A percentile compares a stretch with the other conserved stretches of the same genome.
These are phyloP conservation scores for Timandra comae DNA, from an alignment of 2,888 invertebrate species.

Conservation along the genomic window DNA sequence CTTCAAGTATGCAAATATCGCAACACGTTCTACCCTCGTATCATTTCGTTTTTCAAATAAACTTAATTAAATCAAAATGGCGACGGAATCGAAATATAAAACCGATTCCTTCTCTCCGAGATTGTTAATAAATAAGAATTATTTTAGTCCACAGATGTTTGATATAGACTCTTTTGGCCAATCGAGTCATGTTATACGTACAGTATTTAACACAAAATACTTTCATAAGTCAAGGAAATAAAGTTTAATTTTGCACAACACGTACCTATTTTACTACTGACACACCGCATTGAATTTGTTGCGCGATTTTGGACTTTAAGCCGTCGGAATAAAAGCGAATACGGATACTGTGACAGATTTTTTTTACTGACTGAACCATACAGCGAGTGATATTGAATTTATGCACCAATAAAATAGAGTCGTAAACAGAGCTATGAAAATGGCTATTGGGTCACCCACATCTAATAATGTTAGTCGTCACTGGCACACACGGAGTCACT, in stretches of 20 bases:
- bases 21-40: too few species aligned
- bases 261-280: too few species aligned
- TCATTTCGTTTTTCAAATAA: too few species aligned
- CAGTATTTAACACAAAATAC: too few species aligned
- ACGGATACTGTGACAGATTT: not conserved
- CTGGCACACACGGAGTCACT: not conserved
- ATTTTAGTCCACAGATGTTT: constrained; percentile 1
- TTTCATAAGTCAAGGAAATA: too few species aligned
- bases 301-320: not conserved
- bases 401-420: constrained; percentile 27
- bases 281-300: not conserved
- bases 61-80: too few species aligned
- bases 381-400: constrained; percentile 23
- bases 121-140: constrained; percentile 1
- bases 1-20: too few species aligned
- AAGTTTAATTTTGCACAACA: too few species aligned
- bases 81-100: too few species aligned
- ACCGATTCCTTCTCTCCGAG: too few species aligned
- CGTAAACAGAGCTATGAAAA: constrained; percentile 35
- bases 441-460: constrained; percentile 19
- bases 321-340: not conserved
- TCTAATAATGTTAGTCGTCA: constrained; percentile 8
- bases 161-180: not conserved
- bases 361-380: constrained; percentile 3
- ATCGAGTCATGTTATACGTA: not conserved